Conservation (phyloP, 2,888 invertebrate species). For the Folsomia candida region DNA sequence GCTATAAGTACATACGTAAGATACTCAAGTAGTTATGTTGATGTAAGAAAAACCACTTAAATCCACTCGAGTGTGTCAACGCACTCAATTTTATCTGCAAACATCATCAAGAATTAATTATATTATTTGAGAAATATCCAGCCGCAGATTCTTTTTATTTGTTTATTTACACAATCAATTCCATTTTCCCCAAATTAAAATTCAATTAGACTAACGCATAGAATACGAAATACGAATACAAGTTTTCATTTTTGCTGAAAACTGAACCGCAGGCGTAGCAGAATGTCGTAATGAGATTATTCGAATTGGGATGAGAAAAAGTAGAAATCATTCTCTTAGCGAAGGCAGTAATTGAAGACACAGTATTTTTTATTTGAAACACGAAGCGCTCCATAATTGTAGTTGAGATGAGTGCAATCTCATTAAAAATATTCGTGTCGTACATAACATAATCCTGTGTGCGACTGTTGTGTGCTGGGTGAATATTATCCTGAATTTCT, state of each 20-base stretch:
- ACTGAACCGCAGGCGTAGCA: not conserved
- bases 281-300: not conserved
- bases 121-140: not conserved
- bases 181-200: not conserved
- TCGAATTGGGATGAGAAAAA: not conserved
- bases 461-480: no score
- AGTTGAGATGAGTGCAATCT: not conserved
- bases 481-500: no score
- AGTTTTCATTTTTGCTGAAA: not conserved
- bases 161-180: not conserved
- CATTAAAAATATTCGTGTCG: not conserved
- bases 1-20: not conserved
- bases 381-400: not conserved
- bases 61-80: not conserved
- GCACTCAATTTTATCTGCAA: not conserved
- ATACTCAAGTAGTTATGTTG: no score
- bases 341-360: not conserved
- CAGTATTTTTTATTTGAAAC: not conserved
- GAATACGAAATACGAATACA: no score
- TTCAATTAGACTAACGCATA: no score
- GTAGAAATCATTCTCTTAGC: not conserved
- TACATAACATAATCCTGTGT: no score
- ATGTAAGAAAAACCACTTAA: no score
- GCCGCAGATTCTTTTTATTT: not conserved
- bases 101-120: not conserved